These are phyloP conservation scores for Eonycteris spelaea DNA, from an alignment of 2,113 vertebrate species.

Conservation along the genomic window DNA sequence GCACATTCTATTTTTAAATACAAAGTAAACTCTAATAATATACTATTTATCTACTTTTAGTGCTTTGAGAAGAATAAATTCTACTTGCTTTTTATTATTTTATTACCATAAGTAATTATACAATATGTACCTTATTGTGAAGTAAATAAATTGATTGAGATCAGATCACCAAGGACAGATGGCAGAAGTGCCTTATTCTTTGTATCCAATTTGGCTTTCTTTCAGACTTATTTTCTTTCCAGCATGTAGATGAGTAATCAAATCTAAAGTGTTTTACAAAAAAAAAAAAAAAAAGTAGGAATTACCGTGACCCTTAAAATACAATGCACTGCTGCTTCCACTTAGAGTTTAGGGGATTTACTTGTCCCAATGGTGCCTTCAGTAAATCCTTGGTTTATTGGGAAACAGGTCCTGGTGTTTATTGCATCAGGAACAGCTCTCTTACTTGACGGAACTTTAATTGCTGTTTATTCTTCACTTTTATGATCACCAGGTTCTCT, in stretches of 20 bases:
- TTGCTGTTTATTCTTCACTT: constrained; percentile 65
- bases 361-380: neutral
- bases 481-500: constrained; percentile 91
- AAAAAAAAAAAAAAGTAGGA: neutral
- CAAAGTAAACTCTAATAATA: neutral
- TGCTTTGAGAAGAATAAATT: constrained; percentile 16
- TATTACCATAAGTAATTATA: neutral
- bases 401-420: neutral
- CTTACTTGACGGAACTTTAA: constrained; percentile 7
- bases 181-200: neutral
- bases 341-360: neutral
- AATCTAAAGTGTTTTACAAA: constrained; percentile 1
- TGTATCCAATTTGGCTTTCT: neutral
- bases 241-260: neutral
- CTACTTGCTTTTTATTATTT: neutral
- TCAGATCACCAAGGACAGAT: neutral
- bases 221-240: neutral
- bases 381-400: neutral
- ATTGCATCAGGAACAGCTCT: neutral
- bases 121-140: neutral
- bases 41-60: neutral
- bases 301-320: neutral
- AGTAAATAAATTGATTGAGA: neutral
- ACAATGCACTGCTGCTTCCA: neutral
- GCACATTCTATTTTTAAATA: neutral